These are phyloP conservation scores for Austrofundulus limnaeus DNA, from an alignment of 2,113 vertebrate genomes.

Conservation along the genomic window DNA sequence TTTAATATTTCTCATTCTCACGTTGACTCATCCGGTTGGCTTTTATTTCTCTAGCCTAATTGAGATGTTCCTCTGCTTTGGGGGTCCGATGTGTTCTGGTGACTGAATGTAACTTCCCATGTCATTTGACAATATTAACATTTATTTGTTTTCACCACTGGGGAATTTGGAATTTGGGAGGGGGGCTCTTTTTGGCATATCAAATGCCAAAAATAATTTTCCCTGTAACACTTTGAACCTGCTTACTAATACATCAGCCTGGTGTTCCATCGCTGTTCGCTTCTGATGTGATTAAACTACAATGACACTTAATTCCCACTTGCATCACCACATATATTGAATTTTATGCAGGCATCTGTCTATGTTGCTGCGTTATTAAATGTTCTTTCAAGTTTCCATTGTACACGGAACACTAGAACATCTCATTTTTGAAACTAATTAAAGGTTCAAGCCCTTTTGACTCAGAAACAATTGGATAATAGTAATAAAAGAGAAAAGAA, in stretches of 20 bases:
- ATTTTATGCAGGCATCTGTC: constrained; percentile 15
- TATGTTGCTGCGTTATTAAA: constrained; percentile 4
- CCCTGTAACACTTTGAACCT: constrained; percentile 44
- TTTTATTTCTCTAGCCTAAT: constrained; percentile 36
- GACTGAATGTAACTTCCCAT: constrained; percentile 47
- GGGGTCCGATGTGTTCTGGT: constrained; percentile 29
- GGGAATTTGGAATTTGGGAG: no score
- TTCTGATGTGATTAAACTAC: constrained; percentile 48
- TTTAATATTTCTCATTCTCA: constrained; percentile 12
- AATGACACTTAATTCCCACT: constrained; percentile 42
- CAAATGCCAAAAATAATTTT: constrained; percentile 61
- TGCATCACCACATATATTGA: constrained; percentile 21
- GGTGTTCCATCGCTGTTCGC: constrained; percentile 31
- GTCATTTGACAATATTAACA: constrained; percentile 52
- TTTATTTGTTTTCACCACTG: constrained; percentile 45
- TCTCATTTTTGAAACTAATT: constrained; percentile 9
- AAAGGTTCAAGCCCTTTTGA: constrained; percentile 23
- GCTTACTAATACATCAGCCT: constrained; percentile 50
- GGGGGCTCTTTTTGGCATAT: constrained; percentile 31
- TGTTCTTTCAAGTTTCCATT: not conserved
- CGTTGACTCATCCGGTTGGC: constrained; percentile 28
- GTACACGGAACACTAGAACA: not conserved
- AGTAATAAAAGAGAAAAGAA: constrained; percentile 42
- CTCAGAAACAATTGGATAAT: constrained; percentile 18
- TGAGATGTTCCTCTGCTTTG: constrained; percentile 41